Conservation (phyloP, 2,888 invertebrate species). For the Rhingia rostrata region DNA sequence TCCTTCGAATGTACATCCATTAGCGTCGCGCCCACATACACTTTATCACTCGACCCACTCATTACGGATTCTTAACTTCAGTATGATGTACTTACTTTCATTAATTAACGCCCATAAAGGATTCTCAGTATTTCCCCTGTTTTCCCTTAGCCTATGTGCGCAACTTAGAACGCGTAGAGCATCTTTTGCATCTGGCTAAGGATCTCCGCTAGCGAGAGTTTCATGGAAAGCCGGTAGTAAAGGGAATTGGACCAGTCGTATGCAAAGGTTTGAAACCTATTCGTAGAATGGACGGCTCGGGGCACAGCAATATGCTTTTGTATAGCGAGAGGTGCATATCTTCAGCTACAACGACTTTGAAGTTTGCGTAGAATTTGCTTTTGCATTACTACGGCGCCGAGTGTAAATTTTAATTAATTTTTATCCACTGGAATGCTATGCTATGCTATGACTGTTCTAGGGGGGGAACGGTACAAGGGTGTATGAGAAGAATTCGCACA, state of each 20-base stretch:
- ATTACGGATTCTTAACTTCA: conserved; percentile 71
- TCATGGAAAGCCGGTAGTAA: neutral
- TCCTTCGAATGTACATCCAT: conserved; percentile 33
- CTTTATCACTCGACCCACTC: conserved; percentile 12
- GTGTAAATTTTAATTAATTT: conserved; percentile 67
- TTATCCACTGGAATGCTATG: conserved; percentile 22
- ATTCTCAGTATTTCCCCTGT: conserved; percentile 25
- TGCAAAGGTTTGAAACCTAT: too few species aligned
- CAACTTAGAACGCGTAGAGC: neutral
- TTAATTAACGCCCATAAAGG: conserved; percentile 71
- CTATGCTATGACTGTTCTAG: neutral
- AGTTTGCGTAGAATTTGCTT: conserved; percentile 50
- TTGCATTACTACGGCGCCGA: conserved; percentile 34
- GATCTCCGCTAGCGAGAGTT: neutral
- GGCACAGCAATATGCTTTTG: neutral
- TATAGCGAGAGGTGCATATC: conserved; percentile 21
- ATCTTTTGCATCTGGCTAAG: conserved; percentile 14
- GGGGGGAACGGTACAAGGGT: neutral
- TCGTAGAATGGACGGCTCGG: too few species aligned
- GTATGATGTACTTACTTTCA: conserved; percentile 71
- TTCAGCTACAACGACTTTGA: conserved; percentile 55
- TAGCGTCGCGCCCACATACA: conserved; percentile 13
- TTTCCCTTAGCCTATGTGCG: neutral
- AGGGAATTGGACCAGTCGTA: neutral
- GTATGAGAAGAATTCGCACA: too few species aligned